These are phyloP conservation scores for Drosophila suzukii DNA, from an alignment of 1,140 invertebrate genomes.

Conservation along the genomic window DNA sequence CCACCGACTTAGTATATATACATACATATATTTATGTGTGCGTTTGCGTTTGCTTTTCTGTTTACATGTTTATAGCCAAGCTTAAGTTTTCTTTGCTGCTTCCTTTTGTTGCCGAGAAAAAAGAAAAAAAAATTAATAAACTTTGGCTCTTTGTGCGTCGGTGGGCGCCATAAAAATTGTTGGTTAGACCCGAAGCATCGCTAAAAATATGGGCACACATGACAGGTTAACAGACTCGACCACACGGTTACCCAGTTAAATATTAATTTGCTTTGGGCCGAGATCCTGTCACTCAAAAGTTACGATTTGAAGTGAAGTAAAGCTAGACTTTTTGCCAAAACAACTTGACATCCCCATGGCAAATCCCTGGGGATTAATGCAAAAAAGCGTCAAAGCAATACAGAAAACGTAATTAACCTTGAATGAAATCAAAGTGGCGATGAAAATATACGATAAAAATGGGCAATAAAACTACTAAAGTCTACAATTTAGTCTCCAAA, in stretches of 20 bases:
- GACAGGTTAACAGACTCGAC: constrained; percentile 13
- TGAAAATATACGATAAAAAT: background rate
- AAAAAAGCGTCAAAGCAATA: background rate
- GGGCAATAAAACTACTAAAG: too few relatives aligned
- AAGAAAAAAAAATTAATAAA: constrained; percentile 52
- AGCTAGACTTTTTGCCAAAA: background rate
- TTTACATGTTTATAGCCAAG: constrained; percentile 53
- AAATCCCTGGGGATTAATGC: background rate
- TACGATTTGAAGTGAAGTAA: too few relatives aligned
- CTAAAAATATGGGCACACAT: constrained; percentile 24
- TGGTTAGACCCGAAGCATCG: constrained; percentile 27
- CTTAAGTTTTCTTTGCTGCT: constrained; percentile 42
- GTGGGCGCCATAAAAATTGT: constrained; percentile 33
- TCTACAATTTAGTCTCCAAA: background rate
- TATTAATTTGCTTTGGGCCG: background rate
- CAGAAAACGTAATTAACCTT: background rate
- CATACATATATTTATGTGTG: constrained; percentile 6
- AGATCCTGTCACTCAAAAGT: constrained; percentile 6
- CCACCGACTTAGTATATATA: constrained; percentile 26
- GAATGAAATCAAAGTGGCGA: background rate
- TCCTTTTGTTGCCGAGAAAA: constrained; percentile 8
- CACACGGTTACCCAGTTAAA: constrained; percentile 3
- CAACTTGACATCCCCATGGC: background rate
- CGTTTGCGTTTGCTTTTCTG: constrained; percentile 33
- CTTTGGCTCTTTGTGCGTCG: constrained; percentile 41